Conservation (phyloP, 2,888 invertebrate species). For the Cerastoderma edule region DNA sequence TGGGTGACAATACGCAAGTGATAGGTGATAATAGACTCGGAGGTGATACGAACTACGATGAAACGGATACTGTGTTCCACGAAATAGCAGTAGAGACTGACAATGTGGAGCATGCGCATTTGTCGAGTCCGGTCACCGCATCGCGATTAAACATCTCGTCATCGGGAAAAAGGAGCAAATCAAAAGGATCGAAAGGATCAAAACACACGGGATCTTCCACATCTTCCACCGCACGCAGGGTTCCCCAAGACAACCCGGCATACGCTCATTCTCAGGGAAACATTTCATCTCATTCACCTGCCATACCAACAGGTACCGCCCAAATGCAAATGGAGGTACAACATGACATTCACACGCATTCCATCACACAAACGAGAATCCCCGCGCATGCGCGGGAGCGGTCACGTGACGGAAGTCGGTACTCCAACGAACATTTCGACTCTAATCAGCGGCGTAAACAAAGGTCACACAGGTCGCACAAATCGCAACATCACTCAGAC, state of each 20-base stretch:
- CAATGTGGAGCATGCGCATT: background rate
- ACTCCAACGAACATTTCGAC: slow-evolving; percentile 3
- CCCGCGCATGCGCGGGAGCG: background rate
- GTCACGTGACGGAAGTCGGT: slow-evolving; percentile 11
- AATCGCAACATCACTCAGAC: slow-evolving; percentile 16
- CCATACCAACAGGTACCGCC: too few relatives aligned
- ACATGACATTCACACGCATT: slow-evolving; percentile 20
- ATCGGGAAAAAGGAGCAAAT: background rate
- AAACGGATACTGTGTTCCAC: slow-evolving; percentile 21
- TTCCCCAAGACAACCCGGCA: slow-evolving; percentile 52
- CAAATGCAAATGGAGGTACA: slow-evolving; percentile 18
- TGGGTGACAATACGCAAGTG: background rate
- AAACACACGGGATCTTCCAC: slow-evolving; percentile 31
- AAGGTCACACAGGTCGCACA: background rate
- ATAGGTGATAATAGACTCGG: background rate
- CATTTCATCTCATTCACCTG: slow-evolving; percentile 31
- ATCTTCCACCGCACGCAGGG: slow-evolving; percentile 37
- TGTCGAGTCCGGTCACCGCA: slow-evolving; percentile 18
- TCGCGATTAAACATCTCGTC: background rate
- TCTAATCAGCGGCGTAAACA: slow-evolving; percentile 6
- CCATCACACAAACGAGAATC: slow-evolving; percentile 4
- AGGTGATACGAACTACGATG: slow-evolving; percentile 3
- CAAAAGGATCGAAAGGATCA: slow-evolving; percentile 22
- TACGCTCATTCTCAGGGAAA: slow-evolving; percentile 56
- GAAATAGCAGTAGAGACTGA: slow-evolving; percentile 18